Evolutionary conservation across 2,888 invertebrate species (phyloP).

Genomic region (Harpagoxenus sublaevis): DNA sequence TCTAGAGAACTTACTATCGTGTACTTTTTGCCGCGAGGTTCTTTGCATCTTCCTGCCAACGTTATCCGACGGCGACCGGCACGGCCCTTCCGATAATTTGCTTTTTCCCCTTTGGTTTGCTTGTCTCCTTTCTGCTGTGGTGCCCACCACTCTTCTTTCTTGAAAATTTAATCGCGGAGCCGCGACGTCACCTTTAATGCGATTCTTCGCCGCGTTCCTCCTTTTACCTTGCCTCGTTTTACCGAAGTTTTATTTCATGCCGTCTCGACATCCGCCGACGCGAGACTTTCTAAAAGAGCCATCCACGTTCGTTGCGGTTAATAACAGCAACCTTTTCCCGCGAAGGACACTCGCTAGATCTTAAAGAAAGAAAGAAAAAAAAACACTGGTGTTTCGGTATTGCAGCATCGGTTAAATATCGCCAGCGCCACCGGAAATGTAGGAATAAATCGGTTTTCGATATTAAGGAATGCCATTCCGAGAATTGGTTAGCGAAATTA

Average conservation of each 20-base stretch:
- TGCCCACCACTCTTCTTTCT: slow-evolving; percentile 61
- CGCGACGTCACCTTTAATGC: slow-evolving; percentile 79
- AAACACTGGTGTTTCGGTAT: slow-evolving; percentile 12
- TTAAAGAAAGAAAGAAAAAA: background rate
- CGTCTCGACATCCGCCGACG: slow-evolving; percentile 53
- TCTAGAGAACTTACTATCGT: slow-evolving; percentile 63
- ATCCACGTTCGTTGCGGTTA: slow-evolving; percentile 53
- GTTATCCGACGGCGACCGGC: slow-evolving; percentile 58
- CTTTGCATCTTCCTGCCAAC: slow-evolving; percentile 60
- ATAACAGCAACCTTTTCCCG: slow-evolving; percentile 52
- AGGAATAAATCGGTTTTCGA: slow-evolving; percentile 71
- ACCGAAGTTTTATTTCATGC: slow-evolving; percentile 54
- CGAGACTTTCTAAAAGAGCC: slow-evolving; percentile 56
- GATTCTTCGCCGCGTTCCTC: slow-evolving; percentile 59
- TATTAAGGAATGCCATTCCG: slow-evolving; percentile 50
- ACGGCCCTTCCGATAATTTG: slow-evolving; percentile 76
- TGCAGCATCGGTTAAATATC: slow-evolving; percentile 60
- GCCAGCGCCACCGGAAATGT: slow-evolving; percentile 49
- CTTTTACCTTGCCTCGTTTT: slow-evolving; percentile 39
- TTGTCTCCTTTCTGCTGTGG: slow-evolving; percentile 42
- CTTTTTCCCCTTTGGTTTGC: slow-evolving; percentile 70
- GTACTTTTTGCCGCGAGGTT: slow-evolving; percentile 54
- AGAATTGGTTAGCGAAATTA: slow-evolving; percentile 61
- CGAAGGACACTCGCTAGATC: slow-evolving; percentile 31
- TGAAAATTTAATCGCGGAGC: slow-evolving; percentile 80